These are phyloP conservation scores for Lithophane leautieri DNA, from an alignment of 2,888 invertebrate genomes.

Conservation along the genomic window DNA sequence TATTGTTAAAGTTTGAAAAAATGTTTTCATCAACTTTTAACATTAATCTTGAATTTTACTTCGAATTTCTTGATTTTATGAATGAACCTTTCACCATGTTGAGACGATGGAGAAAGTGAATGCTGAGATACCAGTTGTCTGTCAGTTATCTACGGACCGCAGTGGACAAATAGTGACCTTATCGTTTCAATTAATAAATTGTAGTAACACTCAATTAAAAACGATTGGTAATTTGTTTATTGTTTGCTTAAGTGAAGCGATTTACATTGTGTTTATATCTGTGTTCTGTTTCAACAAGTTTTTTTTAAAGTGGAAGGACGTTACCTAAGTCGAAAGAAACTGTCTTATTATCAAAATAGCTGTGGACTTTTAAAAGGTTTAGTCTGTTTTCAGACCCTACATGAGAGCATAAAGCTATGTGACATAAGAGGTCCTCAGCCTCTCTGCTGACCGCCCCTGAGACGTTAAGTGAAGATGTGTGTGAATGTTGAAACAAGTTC, in stretches of 20 bases:
- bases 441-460: background rate
- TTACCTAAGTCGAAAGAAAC: background rate
- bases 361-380: background rate
- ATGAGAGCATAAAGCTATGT: background rate
- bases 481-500: slow-evolving; percentile 21
- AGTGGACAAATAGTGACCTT: slow-evolving; percentile 19
- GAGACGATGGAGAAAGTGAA: slow-evolving; percentile 62
- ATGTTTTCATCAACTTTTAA: too few species aligned
- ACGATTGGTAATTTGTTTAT: slow-evolving; percentile 35
- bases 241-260: slow-evolving; percentile 17
- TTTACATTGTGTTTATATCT: slow-evolving; percentile 21
- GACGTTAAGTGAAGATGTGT: slow-evolving; percentile 10
- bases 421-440: background rate
- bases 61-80: slow-evolving; percentile 38
- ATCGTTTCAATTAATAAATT: slow-evolving; percentile 30
- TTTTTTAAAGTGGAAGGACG: background rate
- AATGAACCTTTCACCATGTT: slow-evolving; percentile 66
- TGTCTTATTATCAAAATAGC: background rate
- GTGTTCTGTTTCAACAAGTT: background rate
- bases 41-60: slow-evolving; percentile 3
- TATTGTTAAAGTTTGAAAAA: slow-evolving; percentile 17
- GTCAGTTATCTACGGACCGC: slow-evolving; percentile 33
- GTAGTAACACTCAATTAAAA: slow-evolving; percentile 23
- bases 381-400: background rate
- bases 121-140: slow-evolving; percentile 32